Percentiles rank a stretch among this genome's conserved stretches.
These are phyloP conservation scores for Mesocentrotus franciscanus DNA, from an alignment of 53 echinoderm and acorn worm species.

Conservation along the genomic window DNA sequence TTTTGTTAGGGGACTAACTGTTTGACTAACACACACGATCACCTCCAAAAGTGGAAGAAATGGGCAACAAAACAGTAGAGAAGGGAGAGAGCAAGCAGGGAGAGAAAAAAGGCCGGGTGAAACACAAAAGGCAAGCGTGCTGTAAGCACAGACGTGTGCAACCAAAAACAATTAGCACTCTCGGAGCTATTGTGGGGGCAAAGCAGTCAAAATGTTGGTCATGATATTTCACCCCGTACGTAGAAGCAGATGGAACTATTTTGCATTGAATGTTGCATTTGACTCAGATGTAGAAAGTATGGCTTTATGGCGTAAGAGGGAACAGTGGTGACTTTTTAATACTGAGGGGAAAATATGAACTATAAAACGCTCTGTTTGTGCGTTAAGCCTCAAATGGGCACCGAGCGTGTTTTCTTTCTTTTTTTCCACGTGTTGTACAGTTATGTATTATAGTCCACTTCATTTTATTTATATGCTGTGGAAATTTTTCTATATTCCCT, in stretches of 20 bases:
- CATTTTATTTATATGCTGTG: constrained; percentile 63
- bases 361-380: not conserved
- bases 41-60: constrained; percentile 1
- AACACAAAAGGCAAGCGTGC: constrained; percentile 3
- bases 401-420: not conserved
- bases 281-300: not conserved
- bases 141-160: constrained; percentile 4
- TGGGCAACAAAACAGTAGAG: not conserved
- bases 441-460: constrained; percentile 63
- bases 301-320: not conserved
- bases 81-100: not conserved
- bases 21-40: constrained; percentile 48
- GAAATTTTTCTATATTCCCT: constrained; percentile 65
- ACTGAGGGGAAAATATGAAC: not conserved
- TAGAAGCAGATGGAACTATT: not conserved
- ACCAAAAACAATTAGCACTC: constrained; percentile 20
- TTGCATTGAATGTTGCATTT: not conserved
- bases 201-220: constrained; percentile 23
- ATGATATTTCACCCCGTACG: not conserved
- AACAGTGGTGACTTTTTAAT: not conserved
- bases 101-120: not conserved
- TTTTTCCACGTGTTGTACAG: constrained; percentile 63
- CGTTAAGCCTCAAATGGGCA: not conserved
- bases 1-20: constrained; percentile 40
- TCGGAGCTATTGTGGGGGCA: not conserved